Evolutionary conservation across 1,140 invertebrate genomes (phyloP), one percentile per base, ranked within the genome.

Genomic region (Radopholus similis): DNA sequence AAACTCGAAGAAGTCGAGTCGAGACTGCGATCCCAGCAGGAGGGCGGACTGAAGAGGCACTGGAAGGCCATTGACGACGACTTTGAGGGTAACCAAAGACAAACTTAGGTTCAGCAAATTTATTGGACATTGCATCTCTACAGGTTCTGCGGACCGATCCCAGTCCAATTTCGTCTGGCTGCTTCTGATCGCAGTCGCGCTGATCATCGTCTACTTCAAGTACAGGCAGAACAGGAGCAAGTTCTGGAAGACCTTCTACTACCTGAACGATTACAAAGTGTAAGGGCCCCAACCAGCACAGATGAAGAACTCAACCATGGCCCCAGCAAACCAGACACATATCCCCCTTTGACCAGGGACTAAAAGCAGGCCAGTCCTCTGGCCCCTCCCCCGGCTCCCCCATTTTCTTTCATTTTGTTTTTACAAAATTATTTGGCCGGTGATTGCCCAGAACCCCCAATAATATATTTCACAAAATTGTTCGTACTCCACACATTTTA

Each of bases 171-270:
- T 80, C 32, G 63, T 81, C 37, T 79, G 71, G 66, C 55, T 80
- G 2, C 35, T 57, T 13, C 34, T 79, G 28, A 65, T 81, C 32
- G 79, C 47, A n/a, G 8, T 79, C 8, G 56, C 62, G 0, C 38
- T 74, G 2, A 51, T 65, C 13, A 34, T 81, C 37, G 64, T 64
- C n/a, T 80, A 80, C 60, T 64, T 74, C 44, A 80, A 80, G 68
- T 80, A 80, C 62, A 58, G 79, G 26, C 66, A 71, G 51, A 80
- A 80, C 49, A 64, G 79, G 56, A 68, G 63, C 62, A 81, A 81
- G 51, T 79, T 80, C 65, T 80, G 78, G 78, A 80, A 80, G 53
- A 81, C 74, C 15, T 80, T 80, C 66, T 80, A 80, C 64, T 80
- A 79, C 58, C 70, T 78, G 68, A 21, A 64, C 44, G 78, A 80